phyloP scores from a whole-genome alignment of 1,140 invertebrate species.

The Condylostylus longicornis region DNA sequence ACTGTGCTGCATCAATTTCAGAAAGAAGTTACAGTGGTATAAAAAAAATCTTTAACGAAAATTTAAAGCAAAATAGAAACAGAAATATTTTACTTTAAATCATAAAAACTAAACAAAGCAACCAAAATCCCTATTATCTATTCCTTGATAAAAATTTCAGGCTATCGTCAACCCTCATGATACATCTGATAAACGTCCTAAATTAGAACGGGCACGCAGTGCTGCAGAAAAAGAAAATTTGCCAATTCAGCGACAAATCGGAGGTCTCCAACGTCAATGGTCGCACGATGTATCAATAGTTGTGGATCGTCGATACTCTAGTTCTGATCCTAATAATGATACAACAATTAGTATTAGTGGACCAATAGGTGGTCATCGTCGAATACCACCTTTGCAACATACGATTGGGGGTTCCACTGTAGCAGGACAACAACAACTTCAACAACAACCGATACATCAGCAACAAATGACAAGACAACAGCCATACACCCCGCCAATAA shows the following conservation, averaged over 20 bases:
- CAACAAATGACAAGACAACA: slow-evolving; percentile 19
- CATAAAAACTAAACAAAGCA: slow-evolving; percentile 26
- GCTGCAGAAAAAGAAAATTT: slow-evolving; percentile 72
- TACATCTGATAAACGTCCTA: slow-evolving; percentile 60
- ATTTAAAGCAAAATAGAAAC: too few relatives aligned
- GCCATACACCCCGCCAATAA: too few relatives aligned
- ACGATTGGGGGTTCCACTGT: too few relatives aligned
- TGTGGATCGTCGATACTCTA: slow-evolving; percentile 32
- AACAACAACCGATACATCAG: slow-evolving; percentile 18
- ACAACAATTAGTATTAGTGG: slow-evolving; percentile 18
- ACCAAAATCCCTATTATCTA: too few relatives aligned
- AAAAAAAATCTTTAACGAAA: too few relatives aligned
- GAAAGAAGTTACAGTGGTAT: too few relatives aligned
- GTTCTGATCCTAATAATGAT: slow-evolving; percentile 26
- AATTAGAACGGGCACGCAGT: slow-evolving; percentile 64
- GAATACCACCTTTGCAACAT: too few relatives aligned
- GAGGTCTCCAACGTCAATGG: slow-evolving; percentile 68
- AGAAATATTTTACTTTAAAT: too few relatives aligned
- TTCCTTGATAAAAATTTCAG: slow-evolving; percentile 7
- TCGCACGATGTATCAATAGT: slow-evolving; percentile 67
- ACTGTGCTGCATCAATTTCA: too few relatives aligned
- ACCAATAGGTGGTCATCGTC: too few relatives aligned
- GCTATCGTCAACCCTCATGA: slow-evolving; percentile 29
- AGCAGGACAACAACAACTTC: slow-evolving; percentile 18
- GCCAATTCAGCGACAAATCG: slow-evolving; percentile 58